Conservation (phyloP, 2,797 vertebrate genomes). For the Podarcis siculus region DNA sequence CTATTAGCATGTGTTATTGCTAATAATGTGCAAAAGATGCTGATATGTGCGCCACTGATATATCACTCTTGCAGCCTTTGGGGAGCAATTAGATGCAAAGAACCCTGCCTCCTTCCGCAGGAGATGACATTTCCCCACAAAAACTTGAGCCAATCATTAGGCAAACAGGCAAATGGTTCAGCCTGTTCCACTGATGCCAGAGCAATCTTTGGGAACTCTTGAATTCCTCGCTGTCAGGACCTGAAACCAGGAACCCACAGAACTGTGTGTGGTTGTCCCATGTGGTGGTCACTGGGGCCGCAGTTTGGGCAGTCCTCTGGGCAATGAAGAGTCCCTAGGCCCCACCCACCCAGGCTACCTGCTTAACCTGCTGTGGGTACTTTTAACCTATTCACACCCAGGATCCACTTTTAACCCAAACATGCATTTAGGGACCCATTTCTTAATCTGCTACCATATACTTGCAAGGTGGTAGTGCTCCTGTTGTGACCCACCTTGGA, state of each 20-base stretch:
- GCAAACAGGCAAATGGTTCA: no score
- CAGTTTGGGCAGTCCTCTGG: neutral
- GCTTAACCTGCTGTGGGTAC: no score
- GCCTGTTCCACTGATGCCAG: neutral
- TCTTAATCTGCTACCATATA: no score
- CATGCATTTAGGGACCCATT: no score
- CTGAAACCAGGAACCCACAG: neutral
- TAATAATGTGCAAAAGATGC: neutral
- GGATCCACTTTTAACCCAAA: no score
- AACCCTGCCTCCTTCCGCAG: neutral
- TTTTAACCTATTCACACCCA: no score
- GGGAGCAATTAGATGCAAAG: neutral
- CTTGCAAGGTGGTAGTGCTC: no score
- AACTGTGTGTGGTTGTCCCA: neutral
- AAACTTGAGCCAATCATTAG: rapidly evolving
- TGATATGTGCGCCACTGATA: rapidly evolving
- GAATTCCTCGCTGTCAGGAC: neutral
- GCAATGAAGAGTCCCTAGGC: neutral
- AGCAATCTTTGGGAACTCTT: neutral
- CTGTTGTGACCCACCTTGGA: no score
- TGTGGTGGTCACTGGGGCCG: neutral
- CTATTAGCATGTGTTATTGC: neutral
- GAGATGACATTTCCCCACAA: rapidly evolving
- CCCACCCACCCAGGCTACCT: neutral
- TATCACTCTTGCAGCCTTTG: neutral